Evolutionary conservation across 2,888 invertebrate species (phyloP).

Genomic region (Calameuta idolon): DNA sequence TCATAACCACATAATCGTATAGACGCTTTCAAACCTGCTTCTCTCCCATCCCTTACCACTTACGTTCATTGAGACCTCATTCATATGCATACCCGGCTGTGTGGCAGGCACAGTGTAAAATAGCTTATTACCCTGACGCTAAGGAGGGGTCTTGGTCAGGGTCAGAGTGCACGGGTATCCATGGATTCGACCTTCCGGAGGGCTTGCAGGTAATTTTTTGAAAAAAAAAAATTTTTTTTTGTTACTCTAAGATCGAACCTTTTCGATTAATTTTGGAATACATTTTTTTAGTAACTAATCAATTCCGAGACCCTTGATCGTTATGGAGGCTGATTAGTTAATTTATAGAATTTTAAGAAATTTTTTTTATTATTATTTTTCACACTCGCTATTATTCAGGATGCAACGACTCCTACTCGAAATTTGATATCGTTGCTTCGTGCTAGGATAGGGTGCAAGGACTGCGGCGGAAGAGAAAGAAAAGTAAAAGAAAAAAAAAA

Average conservation of each 20-base stretch:
- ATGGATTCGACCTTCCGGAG: too few relatives aligned
- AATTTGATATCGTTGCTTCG: not conserved
- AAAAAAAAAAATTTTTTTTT: not conserved
- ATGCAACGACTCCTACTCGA: not conserved
- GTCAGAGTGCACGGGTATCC: not conserved
- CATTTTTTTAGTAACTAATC: not conserved
- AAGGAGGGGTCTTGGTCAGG: not conserved
- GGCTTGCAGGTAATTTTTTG: too few relatives aligned
- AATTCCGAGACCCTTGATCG: not conserved
- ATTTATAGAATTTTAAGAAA: not conserved
- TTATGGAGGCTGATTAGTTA: not conserved
- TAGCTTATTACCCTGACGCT: slow-evolving; percentile 4
- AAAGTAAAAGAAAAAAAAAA: too few relatives aligned
- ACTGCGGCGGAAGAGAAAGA: not conserved
- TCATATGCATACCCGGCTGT: slow-evolving; percentile 32
- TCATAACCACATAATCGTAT: slow-evolving; percentile 10
- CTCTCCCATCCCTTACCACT: not conserved
- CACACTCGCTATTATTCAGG: too few relatives aligned
- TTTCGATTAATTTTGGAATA: too few relatives aligned
- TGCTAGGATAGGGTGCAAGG: not conserved
- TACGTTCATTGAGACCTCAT: slow-evolving; percentile 31
- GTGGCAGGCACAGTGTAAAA: slow-evolving; percentile 20
- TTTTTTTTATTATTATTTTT: too few relatives aligned
- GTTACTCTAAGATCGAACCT: not conserved
- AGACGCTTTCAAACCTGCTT: slow-evolving; percentile 5